phyloP scores from a whole-genome alignment of 2,797 vertebrate species.

The Phataginus tetradactyla region DNA sequence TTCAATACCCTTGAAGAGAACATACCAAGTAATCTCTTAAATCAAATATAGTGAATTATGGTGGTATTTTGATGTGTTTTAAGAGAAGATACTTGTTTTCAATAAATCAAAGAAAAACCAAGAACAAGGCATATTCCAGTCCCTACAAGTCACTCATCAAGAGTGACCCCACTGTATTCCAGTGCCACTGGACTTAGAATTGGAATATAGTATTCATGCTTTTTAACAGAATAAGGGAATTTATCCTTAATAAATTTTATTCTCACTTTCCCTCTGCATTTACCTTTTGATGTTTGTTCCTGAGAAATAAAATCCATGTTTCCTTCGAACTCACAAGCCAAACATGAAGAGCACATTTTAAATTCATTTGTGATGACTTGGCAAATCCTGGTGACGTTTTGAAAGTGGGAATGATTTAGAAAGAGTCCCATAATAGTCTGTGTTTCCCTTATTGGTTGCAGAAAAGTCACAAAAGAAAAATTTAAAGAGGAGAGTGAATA shows the following conservation, averaged over 20 bases:
- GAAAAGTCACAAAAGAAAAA: constrained; percentile 77
- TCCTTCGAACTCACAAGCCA: constrained; percentile 70
- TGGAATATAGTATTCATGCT: background rate
- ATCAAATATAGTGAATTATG: background rate
- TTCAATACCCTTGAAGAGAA: background rate
- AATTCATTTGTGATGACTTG: constrained; percentile 47
- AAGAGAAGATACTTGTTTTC: background rate
- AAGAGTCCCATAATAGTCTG: constrained; percentile 65
- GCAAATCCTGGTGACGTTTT: constrained; percentile 73
- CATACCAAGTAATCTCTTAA: background rate
- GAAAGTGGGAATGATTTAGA: constrained; percentile 74
- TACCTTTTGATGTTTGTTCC: constrained; percentile 66
- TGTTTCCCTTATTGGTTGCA: constrained; percentile 68
- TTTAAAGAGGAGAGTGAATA: constrained; percentile 80
- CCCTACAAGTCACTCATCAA: background rate
- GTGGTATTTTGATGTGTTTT: constrained; percentile 26
- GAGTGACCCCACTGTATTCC: background rate
- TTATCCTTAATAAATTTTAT: constrained; percentile 55
- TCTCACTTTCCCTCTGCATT: constrained; percentile 32
- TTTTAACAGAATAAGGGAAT: constrained; percentile 38
- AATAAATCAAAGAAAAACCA: background rate
- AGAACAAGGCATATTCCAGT: background rate
- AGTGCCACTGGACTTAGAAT: background rate
- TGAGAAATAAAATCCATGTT: constrained; percentile 56
- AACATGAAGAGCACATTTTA: constrained; percentile 42